Percentiles rank a stretch among this genome's conserved stretches.
phyloP scores from a whole-genome alignment of 2,113 vertebrate genomes.

The Catharus bicknelli region DNA sequence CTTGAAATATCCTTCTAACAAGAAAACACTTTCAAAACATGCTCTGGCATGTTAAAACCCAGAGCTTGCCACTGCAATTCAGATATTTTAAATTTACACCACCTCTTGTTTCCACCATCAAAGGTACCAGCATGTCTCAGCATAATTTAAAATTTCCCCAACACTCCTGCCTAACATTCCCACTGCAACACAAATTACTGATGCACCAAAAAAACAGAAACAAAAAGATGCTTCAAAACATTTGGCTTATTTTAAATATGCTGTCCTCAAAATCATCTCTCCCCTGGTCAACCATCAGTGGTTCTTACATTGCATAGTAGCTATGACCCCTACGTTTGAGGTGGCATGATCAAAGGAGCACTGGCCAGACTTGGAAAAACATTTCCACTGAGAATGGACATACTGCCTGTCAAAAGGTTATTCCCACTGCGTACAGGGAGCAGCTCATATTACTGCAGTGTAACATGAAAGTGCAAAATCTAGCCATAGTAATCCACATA shows the following conservation, averaged over 20 bases:
- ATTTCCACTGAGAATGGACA: conserved; percentile 90
- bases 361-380: conserved; percentile 92
- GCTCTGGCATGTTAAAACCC: conserved; percentile 34
- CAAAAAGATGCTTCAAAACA: neutral
- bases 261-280: conserved; percentile 41
- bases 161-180: neutral
- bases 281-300: conserved; percentile 60
- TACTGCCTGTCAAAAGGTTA: conserved; percentile 92
- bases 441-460: conserved; percentile 87
- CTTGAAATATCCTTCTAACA: conserved; percentile 45
- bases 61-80: neutral
- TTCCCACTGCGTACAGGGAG: conserved; percentile 83
- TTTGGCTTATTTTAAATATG: conserved; percentile 50
- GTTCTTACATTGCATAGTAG: conserved; percentile 77
- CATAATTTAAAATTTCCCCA: conserved; percentile 22
- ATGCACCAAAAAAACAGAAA: neutral
- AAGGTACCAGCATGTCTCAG: neutral
- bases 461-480: conserved; percentile 87
- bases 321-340: conserved; percentile 81
- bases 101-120: neutral
- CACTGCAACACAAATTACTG: neutral
- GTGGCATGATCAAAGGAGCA: conserved; percentile 87
- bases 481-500: conserved; percentile 81
- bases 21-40: conserved; percentile 54
- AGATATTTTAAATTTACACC: conserved; percentile 28